A percentile compares a stretch with the other conserved stretches of the same genome.
Evolutionary conservation across 2,113 vertebrate species (phyloP).

Genomic region (Apus apus): DNA sequence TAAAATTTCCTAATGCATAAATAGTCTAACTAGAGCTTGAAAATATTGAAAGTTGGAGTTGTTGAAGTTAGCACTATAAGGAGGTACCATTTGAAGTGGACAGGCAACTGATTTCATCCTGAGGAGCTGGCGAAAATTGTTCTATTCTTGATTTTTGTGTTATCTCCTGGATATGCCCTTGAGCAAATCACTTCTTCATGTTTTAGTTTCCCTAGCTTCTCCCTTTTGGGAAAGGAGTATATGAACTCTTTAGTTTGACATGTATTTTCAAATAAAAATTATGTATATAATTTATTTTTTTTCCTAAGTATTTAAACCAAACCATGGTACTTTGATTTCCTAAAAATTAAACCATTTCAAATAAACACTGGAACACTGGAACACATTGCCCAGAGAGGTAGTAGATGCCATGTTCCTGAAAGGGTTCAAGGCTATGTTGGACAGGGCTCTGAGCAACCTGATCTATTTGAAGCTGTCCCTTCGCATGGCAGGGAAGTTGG

Average conservation of each 20-base stretch:
- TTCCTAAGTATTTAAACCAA: background rate
- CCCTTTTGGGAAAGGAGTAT: background rate
- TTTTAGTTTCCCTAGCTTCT: background rate
- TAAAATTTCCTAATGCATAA: background rate
- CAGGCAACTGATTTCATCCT: background rate
- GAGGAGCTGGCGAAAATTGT: background rate
- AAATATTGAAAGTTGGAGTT: background rate
- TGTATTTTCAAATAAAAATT: background rate
- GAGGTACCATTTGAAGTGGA: background rate
- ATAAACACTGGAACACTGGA: background rate
- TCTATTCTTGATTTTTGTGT: background rate
- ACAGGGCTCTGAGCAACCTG: no score
- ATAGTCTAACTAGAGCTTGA: background rate
- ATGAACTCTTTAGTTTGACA: background rate
- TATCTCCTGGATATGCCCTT: background rate
- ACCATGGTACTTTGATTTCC: background rate
- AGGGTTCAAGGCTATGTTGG: no score
- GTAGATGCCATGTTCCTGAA: no score
- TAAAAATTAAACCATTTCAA: background rate
- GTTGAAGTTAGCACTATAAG: background rate
- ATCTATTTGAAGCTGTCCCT: no score
- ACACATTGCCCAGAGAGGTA: no score
- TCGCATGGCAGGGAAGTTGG: background rate
- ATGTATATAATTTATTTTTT: background rate
- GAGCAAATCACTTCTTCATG: background rate